A percentile compares a stretch with the other conserved stretches of the same genome.
Conservation (phyloP, 2,797 vertebrate genomes). For the Potorous gilbertii region DNA sequence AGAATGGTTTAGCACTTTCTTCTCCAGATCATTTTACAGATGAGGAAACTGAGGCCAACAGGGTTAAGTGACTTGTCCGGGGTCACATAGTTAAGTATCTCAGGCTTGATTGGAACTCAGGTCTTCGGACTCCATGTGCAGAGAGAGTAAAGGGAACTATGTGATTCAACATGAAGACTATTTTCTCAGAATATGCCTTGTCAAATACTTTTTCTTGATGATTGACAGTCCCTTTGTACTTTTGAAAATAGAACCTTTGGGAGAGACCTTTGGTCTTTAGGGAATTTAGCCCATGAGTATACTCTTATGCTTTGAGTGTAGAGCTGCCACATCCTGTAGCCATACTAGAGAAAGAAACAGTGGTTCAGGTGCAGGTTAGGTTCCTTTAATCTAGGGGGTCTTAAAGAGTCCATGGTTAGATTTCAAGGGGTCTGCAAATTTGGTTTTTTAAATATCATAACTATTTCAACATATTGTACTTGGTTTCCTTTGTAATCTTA, state of each 20-base stretch:
- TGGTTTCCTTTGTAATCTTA: neutral
- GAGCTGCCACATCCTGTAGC: neutral
- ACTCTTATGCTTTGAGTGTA: conserved; percentile 36
- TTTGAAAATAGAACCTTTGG: neutral
- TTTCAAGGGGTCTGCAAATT: neutral
- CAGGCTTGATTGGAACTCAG: neutral
- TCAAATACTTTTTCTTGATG: neutral
- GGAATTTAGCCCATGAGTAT: neutral
- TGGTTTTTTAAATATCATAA: neutral
- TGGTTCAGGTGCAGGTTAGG: neutral
- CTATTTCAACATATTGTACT: neutral
- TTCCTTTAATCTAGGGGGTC: neutral
- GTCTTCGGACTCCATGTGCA: neutral
- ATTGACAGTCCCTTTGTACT: conserved; percentile 41
- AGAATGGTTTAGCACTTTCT: neutral
- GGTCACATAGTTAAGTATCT: neutral
- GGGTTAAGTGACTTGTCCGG: neutral
- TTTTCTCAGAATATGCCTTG: neutral
- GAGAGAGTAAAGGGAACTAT: neutral
- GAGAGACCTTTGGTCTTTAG: conserved; percentile 7
- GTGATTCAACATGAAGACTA: neutral
- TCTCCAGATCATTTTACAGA: neutral
- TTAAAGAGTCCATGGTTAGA: neutral
- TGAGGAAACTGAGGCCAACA: neutral
- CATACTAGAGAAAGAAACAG: neutral